These are phyloP conservation scores for Lucinisca nassula DNA, from an alignment of 2,888 invertebrate genomes.

Conservation along the genomic window DNA sequence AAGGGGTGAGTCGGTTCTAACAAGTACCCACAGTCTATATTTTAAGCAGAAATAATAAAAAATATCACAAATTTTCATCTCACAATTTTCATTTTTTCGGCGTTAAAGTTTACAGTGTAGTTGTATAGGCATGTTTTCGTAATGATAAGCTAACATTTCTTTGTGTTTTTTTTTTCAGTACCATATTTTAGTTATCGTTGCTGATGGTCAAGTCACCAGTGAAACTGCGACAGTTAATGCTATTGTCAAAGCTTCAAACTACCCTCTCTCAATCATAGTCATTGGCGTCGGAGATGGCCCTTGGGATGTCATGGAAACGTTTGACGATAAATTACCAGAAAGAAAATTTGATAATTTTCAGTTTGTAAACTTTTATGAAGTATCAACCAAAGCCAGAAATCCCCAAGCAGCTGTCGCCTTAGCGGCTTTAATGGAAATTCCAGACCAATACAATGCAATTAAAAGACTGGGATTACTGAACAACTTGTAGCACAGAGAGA, in stretches of 20 bases:
- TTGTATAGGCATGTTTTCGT: no score
- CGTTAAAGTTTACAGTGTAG: no score
- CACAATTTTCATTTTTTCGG: no score
- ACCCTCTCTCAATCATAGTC: not conserved
- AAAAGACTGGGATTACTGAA: not conserved
- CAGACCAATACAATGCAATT: not conserved
- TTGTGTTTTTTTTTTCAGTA: not conserved
- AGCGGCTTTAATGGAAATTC: not conserved
- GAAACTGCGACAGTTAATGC: not conserved
- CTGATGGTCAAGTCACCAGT: not conserved
- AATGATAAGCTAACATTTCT: no score
- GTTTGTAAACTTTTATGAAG: not conserved
- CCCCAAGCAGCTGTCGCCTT: not conserved
- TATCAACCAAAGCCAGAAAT: not conserved
- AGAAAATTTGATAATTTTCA: conserved; percentile 11
- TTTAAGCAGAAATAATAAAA: no score
- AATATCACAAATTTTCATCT: no score
- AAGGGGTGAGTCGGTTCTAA: no score
- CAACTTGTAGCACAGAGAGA: no score
- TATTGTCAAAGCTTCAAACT: not conserved
- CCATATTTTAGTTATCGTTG: not conserved
- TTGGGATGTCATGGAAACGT: not conserved
- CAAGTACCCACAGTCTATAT: no score
- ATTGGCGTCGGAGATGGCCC: conserved; percentile 1
- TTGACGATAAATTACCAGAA: conserved; percentile 2